Evolutionary conservation across 2,888 invertebrate genomes (phyloP).

Genomic region (Pheosia gnoma): DNA sequence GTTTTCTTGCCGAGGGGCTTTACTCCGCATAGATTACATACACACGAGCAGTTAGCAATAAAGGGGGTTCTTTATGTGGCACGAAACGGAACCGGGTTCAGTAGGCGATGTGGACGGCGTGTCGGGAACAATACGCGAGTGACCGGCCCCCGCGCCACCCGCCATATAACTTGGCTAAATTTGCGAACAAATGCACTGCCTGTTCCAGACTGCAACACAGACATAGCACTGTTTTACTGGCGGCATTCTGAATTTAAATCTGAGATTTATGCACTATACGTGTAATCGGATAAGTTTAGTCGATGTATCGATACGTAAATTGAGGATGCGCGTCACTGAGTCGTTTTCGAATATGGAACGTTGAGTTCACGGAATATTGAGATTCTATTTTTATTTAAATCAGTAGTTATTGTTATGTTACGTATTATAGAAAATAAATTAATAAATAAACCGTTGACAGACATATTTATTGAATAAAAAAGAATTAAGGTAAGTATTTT

Average conservation of each 20-base stretch:
- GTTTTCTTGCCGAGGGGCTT: constrained; percentile 40
- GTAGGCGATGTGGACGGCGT: constrained; percentile 49
- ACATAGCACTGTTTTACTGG: constrained; percentile 46
- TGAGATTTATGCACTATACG: constrained; percentile 42
- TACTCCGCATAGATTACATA: constrained; percentile 59
- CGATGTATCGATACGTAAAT: constrained; percentile 32
- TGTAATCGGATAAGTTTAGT: constrained; percentile 45
- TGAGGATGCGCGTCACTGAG: neutral
- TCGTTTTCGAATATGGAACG: constrained; percentile 2
- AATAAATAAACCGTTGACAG: no score
- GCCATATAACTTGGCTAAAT: constrained; percentile 58
- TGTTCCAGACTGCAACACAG: constrained; percentile 52
- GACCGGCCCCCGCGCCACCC: constrained; percentile 26
- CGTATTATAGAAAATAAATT: no score
- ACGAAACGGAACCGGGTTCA: constrained; percentile 58
- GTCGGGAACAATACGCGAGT: constrained; percentile 58
- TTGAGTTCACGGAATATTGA: no score
- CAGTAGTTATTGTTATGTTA: no score
- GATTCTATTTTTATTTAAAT: no score
- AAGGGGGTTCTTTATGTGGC: constrained; percentile 67
- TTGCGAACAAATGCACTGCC: constrained; percentile 65
- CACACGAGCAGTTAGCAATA: constrained; percentile 56
- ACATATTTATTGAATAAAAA: no score
- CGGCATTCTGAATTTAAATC: constrained; percentile 43
- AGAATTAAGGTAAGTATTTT: no score